These are phyloP conservation scores for Charadrius vociferus DNA, from an alignment of 2,113 vertebrate species.

Conservation along the genomic window DNA sequence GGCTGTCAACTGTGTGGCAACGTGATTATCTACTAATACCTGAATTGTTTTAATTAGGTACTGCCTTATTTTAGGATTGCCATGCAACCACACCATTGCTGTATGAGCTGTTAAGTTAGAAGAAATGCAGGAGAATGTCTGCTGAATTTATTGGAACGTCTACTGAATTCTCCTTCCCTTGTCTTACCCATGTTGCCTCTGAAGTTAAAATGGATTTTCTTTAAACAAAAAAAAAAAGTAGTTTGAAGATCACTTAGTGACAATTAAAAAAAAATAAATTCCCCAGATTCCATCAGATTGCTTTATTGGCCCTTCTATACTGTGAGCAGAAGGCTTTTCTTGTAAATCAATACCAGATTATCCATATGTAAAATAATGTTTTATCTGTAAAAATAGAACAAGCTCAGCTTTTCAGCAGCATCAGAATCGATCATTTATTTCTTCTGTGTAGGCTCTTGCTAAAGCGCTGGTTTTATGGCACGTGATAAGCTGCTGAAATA, in stretches of 20 bases:
- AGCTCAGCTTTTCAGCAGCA: constrained; percentile 16
- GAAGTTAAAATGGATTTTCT: neutral
- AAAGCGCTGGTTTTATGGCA: neutral
- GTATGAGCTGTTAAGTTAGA: neutral
- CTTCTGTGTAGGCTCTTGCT: neutral
- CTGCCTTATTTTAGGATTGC: neutral
- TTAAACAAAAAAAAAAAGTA: neutral
- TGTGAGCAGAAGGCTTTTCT: neutral
- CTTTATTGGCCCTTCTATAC: neutral
- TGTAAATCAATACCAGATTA: neutral
- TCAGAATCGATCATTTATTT: neutral
- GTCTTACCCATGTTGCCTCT: neutral
- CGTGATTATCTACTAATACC: neutral
- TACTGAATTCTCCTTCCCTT: neutral
- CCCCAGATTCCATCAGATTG: neutral
- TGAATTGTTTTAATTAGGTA: neutral
- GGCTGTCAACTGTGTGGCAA: neutral
- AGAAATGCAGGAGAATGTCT: neutral
- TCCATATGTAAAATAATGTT: neutral
- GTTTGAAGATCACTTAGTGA: neutral
- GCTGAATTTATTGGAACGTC: neutral
- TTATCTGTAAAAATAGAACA: constrained; percentile 18
- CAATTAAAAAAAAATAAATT: neutral
- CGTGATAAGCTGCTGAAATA: constrained; percentile 35
- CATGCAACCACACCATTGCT: accelerated